Evolutionary conservation across 2,113 vertebrate genomes (phyloP), one percentile per base, ranked within the genome.

Genomic region (Scopus umbretta): DNA sequence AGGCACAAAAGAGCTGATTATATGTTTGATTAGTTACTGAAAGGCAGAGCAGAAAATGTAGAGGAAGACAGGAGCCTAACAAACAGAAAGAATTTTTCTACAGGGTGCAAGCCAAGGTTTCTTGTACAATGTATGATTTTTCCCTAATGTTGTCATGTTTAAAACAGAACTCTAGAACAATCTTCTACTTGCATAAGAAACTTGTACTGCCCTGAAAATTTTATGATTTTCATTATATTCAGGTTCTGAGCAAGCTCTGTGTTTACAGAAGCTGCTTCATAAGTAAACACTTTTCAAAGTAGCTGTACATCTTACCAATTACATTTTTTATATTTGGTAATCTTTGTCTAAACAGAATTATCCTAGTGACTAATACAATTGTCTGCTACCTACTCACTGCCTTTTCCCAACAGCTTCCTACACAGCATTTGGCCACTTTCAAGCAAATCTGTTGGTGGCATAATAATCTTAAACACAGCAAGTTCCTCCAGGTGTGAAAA

Each of bases 271-370:
- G 36, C 38, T 68, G 49, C 16, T 87, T 94, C 15, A 1, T 82
- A 78, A 89, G 66, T 91, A 97, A 92, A 80, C 74, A 72, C 15
- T 86, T 87, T 23, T 5, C 79, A 75, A 83, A 84, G 43, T 45
- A 85, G 45, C 40, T 90, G 89, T 73, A 38, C 25, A 18, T 94
- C 86, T 91, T 87, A n/a, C 52, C 30, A 67, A 6, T 74, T 62
- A 23, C 19, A 89, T 78, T 34, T 75, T 73, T 72, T 85, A 19
- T 90, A 70, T 81, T 94, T 38, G 17, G 34, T 85, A 80, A 75
- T 71, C 84, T 89, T 78, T 94, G 34, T 96, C 36, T 58, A 91
- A 94, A 91, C 49, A 93, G 53, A 87, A 56, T 81, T 67, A 71
- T 20, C 10, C 30, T 52, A 43, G 66, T 96, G 90, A 93, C 87